Evolutionary conservation across 2,888 invertebrate species (phyloP).

Genomic region (Chouioia cunea): DNA sequence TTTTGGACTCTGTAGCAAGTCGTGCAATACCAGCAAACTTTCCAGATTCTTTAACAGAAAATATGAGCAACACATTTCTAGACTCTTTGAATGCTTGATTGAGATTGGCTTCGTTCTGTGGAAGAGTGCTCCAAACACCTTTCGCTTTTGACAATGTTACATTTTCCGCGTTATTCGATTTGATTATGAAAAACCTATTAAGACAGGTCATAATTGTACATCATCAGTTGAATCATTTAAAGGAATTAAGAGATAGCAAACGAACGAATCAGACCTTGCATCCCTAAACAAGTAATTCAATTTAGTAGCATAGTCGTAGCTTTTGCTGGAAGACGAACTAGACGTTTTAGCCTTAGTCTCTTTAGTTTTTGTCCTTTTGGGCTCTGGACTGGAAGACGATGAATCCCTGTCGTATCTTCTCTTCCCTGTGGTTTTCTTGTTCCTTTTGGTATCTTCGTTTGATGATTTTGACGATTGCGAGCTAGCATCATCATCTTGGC

Average conservation of each 20-base stretch:
- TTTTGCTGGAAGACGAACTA: conserved; percentile 70
- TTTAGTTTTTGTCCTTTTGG: conserved; percentile 65
- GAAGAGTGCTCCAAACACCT: conserved; percentile 98
- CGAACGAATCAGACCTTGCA: conserved; percentile 72
- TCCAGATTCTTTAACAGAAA: conserved; percentile 98
- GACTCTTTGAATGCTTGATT: conserved; percentile 95
- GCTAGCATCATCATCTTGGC: conserved; percentile 73
- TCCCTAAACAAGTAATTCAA: conserved; percentile 95
- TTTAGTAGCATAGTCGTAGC: conserved; percentile 88
- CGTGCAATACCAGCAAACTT: conserved; percentile 96
- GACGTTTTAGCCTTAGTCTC: conserved; percentile 59
- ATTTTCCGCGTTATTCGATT: conserved; percentile 98
- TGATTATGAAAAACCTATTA: conserved; percentile 90
- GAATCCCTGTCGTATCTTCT: conserved; percentile 62
- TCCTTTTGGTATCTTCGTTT: conserved; percentile 64
- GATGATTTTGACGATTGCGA: conserved; percentile 82
- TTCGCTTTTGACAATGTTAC: conserved; percentile 93
- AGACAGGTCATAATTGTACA: not conserved
- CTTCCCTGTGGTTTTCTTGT: conserved; percentile 61
- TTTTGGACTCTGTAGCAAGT: conserved; percentile 87
- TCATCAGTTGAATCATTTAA: not conserved
- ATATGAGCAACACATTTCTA: conserved; percentile 93
- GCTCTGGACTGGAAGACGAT: conserved; percentile 65
- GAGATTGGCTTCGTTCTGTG: conserved; percentile 95
- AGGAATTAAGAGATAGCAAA: not conserved